These are phyloP conservation scores for Monopis laevigella DNA, from an alignment of 2,888 invertebrate genomes.

Conservation along the genomic window DNA sequence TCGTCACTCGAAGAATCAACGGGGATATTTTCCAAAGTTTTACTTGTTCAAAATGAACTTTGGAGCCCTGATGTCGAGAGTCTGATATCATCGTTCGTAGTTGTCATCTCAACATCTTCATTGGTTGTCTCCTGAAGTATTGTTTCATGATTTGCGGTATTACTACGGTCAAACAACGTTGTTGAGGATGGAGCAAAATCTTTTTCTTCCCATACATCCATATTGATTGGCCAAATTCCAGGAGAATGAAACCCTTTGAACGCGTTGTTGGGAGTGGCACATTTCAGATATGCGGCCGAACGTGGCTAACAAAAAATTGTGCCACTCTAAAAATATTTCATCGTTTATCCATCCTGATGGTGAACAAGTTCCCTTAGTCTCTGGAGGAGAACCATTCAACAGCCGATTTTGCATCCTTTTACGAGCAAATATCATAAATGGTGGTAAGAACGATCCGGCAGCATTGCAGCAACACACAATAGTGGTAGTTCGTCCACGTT, in stretches of 20 bases:
- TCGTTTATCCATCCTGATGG: constrained; percentile 23
- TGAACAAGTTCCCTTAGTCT: constrained; percentile 19
- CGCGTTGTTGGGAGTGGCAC: constrained; percentile 20
- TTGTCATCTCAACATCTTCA: background rate
- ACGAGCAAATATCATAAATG: constrained; percentile 25
- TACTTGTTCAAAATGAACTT: background rate
- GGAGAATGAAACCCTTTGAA: constrained; percentile 22
- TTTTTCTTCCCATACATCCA: constrained; percentile 23
- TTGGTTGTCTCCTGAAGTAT: too few relatives aligned
- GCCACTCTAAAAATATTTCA: constrained; percentile 22
- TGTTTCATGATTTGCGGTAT: background rate
- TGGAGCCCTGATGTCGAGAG: background rate
- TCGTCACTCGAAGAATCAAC: background rate
- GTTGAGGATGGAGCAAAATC: constrained; percentile 21
- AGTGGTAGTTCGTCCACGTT: too few relatives aligned
- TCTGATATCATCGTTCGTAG: background rate
- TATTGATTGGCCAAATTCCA: constrained; percentile 25
- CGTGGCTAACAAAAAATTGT: constrained; percentile 22
- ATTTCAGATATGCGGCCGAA: constrained; percentile 24
- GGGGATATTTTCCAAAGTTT: background rate
- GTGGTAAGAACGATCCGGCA: constrained; percentile 25
- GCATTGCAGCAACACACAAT: constrained; percentile 21
- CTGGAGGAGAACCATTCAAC: constrained; percentile 22
- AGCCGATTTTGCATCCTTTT: constrained; percentile 23
- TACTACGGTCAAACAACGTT: background rate